phyloP scores from a whole-genome alignment of 2,113 vertebrate species.

The Hippopotamus amphibius region DNA sequence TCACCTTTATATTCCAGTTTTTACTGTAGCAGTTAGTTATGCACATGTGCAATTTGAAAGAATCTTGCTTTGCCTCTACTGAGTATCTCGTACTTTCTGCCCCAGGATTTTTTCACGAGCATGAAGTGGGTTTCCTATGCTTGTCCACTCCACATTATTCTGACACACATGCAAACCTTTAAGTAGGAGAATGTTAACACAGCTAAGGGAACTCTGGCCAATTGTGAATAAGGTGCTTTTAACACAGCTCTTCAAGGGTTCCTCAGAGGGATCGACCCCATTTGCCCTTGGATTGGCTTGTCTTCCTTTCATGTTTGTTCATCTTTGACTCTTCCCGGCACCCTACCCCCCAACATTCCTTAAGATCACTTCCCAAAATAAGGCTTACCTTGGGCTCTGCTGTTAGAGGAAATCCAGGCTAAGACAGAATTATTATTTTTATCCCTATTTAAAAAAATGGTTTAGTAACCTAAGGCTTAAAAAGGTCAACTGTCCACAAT shows the following conservation, averaged over 20 bases:
- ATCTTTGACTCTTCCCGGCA: neutral
- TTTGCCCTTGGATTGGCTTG: neutral
- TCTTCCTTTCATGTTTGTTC: neutral
- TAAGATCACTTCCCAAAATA: neutral
- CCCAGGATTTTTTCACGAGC: neutral
- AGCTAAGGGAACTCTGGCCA: neutral
- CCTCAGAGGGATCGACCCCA: neutral
- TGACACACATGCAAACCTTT: neutral
- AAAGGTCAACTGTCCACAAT: neutral
- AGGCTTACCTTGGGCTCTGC: neutral
- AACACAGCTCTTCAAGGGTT: neutral
- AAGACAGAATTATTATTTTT: neutral
- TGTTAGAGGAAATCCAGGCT: neutral
- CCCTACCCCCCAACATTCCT: neutral
- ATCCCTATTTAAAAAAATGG: neutral
- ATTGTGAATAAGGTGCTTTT: neutral
- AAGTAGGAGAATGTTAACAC: neutral
- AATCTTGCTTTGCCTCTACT: neutral
- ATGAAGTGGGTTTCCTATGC: neutral
- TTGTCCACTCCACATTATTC: neutral
- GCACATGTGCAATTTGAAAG: neutral
- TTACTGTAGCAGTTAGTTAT: neutral
- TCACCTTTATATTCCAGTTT: neutral
- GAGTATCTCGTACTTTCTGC: neutral
- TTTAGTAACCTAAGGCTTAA: neutral